Evolutionary conservation across 1,140 invertebrate genomes (phyloP).

Genomic region (Cataglyphis hispanica): DNA sequence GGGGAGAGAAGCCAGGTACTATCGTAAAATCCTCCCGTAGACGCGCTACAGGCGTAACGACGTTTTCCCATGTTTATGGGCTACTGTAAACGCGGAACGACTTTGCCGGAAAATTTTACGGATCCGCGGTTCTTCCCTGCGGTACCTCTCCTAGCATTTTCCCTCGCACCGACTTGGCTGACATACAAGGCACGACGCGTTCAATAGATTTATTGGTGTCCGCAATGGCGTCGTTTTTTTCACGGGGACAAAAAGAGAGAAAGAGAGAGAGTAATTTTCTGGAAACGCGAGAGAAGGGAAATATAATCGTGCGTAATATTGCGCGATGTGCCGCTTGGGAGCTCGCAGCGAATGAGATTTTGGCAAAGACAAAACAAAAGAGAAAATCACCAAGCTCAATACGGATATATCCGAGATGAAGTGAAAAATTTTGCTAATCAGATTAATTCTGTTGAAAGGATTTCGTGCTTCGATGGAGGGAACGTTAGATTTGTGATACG

Average conservation of each 20-base stretch:
- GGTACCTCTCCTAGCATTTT: slow-evolving; percentile 34
- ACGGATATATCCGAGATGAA: background rate
- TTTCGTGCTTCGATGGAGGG: background rate
- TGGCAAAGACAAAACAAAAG: background rate
- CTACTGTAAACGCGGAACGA: slow-evolving; percentile 62
- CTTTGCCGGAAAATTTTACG: slow-evolving; percentile 62
- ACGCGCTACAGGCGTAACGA: slow-evolving; percentile 36
- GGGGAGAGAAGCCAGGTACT: background rate
- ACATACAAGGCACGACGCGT: slow-evolving; percentile 30
- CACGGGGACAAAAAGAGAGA: background rate
- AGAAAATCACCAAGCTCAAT: slow-evolving; percentile 29
- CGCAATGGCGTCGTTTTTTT: slow-evolving; percentile 31
- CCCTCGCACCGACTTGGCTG: background rate
- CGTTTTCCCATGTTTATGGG: slow-evolving; percentile 62
- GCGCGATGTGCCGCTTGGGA: background rate
- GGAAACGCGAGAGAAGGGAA: background rate
- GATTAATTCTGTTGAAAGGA: background rate
- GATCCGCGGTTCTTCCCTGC: slow-evolving; percentile 4
- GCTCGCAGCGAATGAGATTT: slow-evolving; percentile 5
- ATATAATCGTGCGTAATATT: slow-evolving; percentile 32
- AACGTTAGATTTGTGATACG: background rate
- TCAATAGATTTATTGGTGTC: slow-evolving; percentile 65
- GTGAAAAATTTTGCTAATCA: slow-evolving; percentile 32
- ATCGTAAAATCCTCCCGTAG: slow-evolving; percentile 53
- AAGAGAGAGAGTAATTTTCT: background rate